Evolutionary conservation across 2,888 invertebrate species (phyloP).

Genomic region (Noctua janthina): DNA sequence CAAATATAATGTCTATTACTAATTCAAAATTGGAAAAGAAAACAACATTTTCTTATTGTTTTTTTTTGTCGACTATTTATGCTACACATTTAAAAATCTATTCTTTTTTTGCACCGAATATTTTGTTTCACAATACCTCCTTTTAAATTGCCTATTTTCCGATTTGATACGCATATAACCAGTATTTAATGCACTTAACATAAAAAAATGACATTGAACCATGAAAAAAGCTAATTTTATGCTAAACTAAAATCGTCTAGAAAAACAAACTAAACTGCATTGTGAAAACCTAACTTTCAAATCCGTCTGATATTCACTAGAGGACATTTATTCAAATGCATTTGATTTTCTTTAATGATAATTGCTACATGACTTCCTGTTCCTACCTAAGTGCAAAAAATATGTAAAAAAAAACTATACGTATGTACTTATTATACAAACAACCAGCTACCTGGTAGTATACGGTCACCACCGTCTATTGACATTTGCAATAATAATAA

Average conservation of each 20-base stretch:
- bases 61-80: neutral
- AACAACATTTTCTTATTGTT: neutral
- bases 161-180: conserved; percentile 42
- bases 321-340: conserved; percentile 22
- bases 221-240: conserved; percentile 48
- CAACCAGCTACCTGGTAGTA: neutral
- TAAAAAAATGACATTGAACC: conserved; percentile 49
- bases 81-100: neutral
- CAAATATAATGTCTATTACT: neutral
- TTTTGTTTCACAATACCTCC: conserved; percentile 22
- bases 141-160: conserved; percentile 37
- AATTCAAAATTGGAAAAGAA: conserved; percentile 22
- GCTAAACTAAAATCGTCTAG: conserved; percentile 21
- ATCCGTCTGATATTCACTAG: neutral
- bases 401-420: neutral
- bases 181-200: conserved; percentile 16
- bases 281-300: conserved; percentile 46
- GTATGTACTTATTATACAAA: neutral
- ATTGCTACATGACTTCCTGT: conserved; percentile 9
- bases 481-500: neutral
- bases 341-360: neutral
- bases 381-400: conserved; percentile 21
- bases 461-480: neutral
- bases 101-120: neutral
- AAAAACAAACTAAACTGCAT: conserved; percentile 38